Evolutionary conservation across 1,140 invertebrate genomes (phyloP).

Genomic region (Formica exsecta): DNA sequence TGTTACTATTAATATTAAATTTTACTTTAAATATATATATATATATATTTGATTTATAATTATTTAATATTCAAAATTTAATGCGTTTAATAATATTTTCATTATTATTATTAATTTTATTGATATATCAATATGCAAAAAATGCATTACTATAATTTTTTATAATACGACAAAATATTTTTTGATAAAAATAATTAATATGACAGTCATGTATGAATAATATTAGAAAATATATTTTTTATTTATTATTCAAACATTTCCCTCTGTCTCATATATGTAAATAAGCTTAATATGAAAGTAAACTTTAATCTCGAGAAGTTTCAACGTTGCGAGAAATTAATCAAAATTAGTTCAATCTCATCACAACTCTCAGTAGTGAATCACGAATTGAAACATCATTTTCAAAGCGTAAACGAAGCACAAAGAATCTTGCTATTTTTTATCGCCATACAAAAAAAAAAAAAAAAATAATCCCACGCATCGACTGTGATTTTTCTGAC

Average conservation of each 20-base stretch:
- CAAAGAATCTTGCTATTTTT: conserved; percentile 48
- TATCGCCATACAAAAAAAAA: conserved; percentile 10
- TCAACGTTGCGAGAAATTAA: conserved; percentile 19
- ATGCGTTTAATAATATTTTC: neutral
- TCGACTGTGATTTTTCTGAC: neutral
- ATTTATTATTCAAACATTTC: neutral
- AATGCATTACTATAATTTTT: neutral
- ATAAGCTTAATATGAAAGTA: conserved; percentile 1
- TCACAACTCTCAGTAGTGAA: conserved; percentile 3
- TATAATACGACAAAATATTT: neutral
- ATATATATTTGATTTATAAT: neutral
- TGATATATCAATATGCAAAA: neutral
- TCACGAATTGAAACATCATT: conserved; percentile 28
- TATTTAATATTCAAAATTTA: conserved; percentile 5
- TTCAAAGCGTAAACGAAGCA: conserved; percentile 47
- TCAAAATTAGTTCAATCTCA: conserved; percentile 46
- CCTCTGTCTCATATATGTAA: neutral
- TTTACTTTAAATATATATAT: neutral
- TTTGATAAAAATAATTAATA: neutral
- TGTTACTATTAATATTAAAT: neutral
- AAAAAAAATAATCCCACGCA: conserved; percentile 29
- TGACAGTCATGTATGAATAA: neutral
- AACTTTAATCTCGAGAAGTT: conserved; percentile 35
- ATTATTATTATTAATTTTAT: neutral
- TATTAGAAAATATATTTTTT: conserved; percentile 30